Conservation (phyloP, 2,797 vertebrate species). For the Bradypodion pumilum region DNA sequence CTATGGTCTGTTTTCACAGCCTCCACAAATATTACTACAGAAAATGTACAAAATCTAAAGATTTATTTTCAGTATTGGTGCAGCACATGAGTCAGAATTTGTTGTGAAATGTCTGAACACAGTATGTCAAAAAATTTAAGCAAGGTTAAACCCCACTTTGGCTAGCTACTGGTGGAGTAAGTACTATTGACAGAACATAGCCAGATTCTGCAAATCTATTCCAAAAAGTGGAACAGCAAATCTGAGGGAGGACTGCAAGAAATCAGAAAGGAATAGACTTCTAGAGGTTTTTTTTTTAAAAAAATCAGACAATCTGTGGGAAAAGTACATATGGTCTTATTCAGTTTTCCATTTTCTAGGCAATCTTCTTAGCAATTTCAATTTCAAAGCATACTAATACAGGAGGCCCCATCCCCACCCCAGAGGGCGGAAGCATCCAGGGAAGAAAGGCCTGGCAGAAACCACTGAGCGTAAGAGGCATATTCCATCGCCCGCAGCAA, state of each 20-base stretch:
- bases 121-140: neutral
- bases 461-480: too few relatives aligned
- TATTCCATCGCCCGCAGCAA: too few relatives aligned
- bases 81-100: neutral
- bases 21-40: neutral
- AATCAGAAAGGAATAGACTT: neutral
- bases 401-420: too few relatives aligned
- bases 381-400: neutral
- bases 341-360: neutral
- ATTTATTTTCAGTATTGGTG: neutral
- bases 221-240: neutral
- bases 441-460: too few relatives aligned
- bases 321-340: neutral
- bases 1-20: neutral
- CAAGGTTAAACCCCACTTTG: neutral
- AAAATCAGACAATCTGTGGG: neutral
- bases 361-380: neutral
- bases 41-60: neutral
- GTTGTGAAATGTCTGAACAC: neutral
- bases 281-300: neutral
- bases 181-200: neutral
- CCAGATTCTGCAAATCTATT: neutral
- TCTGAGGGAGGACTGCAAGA: too few relatives aligned
- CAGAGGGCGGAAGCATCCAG: too few relatives aligned
- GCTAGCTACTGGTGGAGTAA: neutral